phyloP scores from a whole-genome alignment of 2,888 invertebrate species.

The Rhogogaster chlorosoma region DNA sequence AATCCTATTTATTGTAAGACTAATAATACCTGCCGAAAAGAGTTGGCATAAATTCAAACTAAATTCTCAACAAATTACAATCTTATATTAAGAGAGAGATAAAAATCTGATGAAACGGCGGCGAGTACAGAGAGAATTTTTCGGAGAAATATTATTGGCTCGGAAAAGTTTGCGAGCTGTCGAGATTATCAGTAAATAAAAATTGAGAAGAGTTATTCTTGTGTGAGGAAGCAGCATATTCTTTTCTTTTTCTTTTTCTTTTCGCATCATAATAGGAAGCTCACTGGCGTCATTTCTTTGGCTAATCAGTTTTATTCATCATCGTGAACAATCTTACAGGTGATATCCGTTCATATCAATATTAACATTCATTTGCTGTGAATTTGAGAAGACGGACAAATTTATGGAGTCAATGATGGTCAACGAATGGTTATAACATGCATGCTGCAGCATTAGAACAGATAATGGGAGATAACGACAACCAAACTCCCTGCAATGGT shows the following conservation, averaged over 20 bases:
- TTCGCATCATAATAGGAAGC: neutral
- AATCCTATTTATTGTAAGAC: neutral
- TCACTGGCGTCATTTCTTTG: neutral
- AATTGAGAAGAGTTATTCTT: neutral
- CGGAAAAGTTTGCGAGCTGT: neutral
- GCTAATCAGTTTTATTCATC: neutral
- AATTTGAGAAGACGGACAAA: neutral
- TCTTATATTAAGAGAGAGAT: neutral
- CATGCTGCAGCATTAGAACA: constrained; percentile 42
- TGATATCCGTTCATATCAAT: neutral
- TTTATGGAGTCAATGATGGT: neutral
- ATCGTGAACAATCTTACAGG: constrained; percentile 5
- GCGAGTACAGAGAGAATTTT: neutral
- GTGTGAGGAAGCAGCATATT: neutral
- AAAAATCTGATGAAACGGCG: neutral
- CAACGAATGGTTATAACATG: constrained; percentile 27
- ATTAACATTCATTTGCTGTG: neutral
- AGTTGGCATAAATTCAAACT: neutral
- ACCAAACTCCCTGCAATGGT: constrained; percentile 53
- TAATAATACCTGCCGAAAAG: neutral
- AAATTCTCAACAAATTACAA: neutral
- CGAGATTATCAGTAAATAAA: neutral
- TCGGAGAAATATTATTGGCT: neutral
- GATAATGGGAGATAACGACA: constrained; percentile 40
- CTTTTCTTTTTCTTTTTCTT: neutral